A percentile compares a stretch with the other conserved stretches of the same genome.
phyloP scores from a whole-genome alignment of 2,888 invertebrate species.

The Eristalis tenax region DNA sequence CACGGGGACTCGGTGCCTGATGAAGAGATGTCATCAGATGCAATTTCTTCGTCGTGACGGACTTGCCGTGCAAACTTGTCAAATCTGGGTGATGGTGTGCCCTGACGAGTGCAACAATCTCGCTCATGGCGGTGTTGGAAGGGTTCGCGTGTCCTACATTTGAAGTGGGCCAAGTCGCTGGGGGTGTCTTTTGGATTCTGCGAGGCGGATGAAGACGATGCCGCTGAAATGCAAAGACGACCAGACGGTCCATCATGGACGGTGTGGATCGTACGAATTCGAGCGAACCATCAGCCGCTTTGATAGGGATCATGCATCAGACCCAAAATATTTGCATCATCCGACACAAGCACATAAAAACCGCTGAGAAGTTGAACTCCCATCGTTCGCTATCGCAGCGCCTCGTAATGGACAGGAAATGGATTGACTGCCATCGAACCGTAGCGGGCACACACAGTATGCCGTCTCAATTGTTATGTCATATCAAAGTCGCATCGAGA shows the following conservation, averaged over 20 bases:
- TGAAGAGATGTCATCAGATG: neutral
- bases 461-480: constrained; percentile 24
- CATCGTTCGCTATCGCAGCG: neutral
- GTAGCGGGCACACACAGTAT: neutral
- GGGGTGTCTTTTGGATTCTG: neutral
- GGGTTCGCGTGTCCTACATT: neutral
- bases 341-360: too few relatives aligned
- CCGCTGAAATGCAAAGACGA: too few relatives aligned
- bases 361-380: neutral
- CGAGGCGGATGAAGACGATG: too few relatives aligned
- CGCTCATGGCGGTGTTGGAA: neutral
- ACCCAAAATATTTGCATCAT: too few relatives aligned
- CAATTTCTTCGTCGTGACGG: neutral
- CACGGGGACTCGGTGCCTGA: neutral
- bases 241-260: too few relatives aligned
- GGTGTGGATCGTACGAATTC: too few relatives aligned
- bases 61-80: neutral
- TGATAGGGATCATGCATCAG: too few relatives aligned
- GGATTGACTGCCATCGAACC: constrained; percentile 19
- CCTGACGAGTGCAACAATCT: neutral
- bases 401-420: constrained; percentile 3
- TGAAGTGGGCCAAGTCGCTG: neutral
- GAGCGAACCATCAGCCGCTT: too few relatives aligned
- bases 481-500: neutral
- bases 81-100: neutral